Conservation (phyloP, 1,140 invertebrate species). For the Eurytemora carolleeae region DNA sequence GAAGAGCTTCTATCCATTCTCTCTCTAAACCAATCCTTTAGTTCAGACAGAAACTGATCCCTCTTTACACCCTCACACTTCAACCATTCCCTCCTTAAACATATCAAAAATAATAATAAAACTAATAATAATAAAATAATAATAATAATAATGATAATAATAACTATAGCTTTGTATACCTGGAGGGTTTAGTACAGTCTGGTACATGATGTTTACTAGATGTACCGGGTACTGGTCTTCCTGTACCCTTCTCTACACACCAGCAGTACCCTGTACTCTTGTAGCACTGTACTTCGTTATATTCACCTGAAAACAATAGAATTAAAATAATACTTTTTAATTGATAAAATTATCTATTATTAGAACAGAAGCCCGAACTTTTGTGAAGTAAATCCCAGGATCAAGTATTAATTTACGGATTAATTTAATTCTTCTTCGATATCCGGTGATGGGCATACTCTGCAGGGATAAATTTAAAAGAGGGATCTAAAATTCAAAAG, state of each 20-base stretch:
- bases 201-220: constrained; percentile 23
- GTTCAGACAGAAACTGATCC: not conserved
- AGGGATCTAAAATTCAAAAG: too few species aligned
- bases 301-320: not conserved
- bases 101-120: not conserved
- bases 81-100: not conserved
- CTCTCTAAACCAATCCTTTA: not conserved
- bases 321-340: too few species aligned
- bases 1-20: not conserved
- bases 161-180: not conserved
- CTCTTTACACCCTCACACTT: not conserved
- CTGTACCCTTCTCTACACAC: constrained; percentile 24
- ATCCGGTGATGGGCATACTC: too few species aligned
- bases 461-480: too few species aligned
- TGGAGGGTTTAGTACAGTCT: constrained; percentile 20
- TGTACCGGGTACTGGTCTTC: constrained; percentile 24
- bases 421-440: too few species aligned
- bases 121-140: not conserved
- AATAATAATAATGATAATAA: not conserved
- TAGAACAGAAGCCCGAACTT: too few species aligned
- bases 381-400: too few species aligned
- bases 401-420: too few species aligned
- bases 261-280: constrained; percentile 23
- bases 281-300: not conserved
- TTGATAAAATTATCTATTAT: too few species aligned